phyloP scores from a whole-genome alignment of 2,797 vertebrate species.

The Naso thynnoides region DNA sequence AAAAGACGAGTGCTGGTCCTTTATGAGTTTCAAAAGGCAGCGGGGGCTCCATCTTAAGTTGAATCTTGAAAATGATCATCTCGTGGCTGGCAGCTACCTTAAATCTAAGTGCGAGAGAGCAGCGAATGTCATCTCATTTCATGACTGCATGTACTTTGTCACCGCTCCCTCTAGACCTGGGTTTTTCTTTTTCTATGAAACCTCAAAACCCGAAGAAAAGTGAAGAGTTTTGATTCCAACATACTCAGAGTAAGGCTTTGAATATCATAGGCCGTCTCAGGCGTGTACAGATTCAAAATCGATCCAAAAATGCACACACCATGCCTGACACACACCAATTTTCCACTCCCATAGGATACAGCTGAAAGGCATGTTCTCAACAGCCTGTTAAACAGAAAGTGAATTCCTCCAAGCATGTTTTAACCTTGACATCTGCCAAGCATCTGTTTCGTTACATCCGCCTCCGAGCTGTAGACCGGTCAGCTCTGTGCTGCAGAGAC shows the following conservation, averaged over 20 bases:
- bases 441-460: conserved; percentile 59
- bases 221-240: conserved; percentile 30
- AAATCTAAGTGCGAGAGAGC: conserved; percentile 35
- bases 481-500: conserved; percentile 47
- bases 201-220: conserved; percentile 45
- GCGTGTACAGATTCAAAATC: background rate
- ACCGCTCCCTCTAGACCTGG: conserved; percentile 1
- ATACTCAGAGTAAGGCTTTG: conserved; percentile 5
- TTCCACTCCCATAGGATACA: conserved; percentile 33
- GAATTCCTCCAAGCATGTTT: conserved; percentile 56
- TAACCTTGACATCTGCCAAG: conserved; percentile 70
- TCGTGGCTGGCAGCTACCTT: conserved; percentile 54
- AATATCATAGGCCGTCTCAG: background rate
- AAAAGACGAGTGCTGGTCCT: conserved; percentile 54
- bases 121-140: conserved; percentile 44
- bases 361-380: conserved; percentile 52
- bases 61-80: conserved; percentile 63
- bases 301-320: background rate
- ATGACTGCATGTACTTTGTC: conserved; percentile 42
- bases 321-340: background rate
- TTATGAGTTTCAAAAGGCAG: conserved; percentile 57
- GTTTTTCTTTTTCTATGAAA: conserved; percentile 28
- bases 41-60: conserved; percentile 57
- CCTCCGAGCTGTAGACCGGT: conserved; percentile 44
- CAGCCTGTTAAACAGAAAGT: conserved; percentile 67